Evolutionary conservation across 2,113 vertebrate species (phyloP), one percentile per base, ranked within the genome.

Genomic region (Chloropsis cyanopogon): DNA sequence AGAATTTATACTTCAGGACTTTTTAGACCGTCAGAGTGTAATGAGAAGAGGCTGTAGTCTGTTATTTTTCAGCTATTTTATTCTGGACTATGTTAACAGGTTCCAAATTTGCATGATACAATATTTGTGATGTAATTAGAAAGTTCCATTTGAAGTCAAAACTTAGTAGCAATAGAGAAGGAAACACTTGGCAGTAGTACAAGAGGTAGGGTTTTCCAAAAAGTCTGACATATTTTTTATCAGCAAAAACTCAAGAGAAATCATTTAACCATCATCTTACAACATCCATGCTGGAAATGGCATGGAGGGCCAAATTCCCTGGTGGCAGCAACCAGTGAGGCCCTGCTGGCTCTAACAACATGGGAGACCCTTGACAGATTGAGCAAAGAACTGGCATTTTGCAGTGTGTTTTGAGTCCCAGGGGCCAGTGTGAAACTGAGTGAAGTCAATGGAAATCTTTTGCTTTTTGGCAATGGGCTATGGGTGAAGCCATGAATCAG

Each of bases 121-220:
- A 93, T 95, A 94, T 97, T 96, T 97, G 71, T 91, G 94, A 95
- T 83, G 37, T 90, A 93, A 82, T 92, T 95, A 88, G 63, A 86
- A 97, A 93, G 95, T 97, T 96, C 82, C 68, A 90, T 52, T 94
- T 90, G 81, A 97, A 96, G 93, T 97, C 92, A 96, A 97, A 96
- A 95, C 94, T 91, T 96, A 91, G 90, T 95, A 97, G 95, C 95
- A 96, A 95, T 90, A 95, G 86, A 97, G 94, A 93, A 96, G 93
- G 87, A 97, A 82, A 87, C 71, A 72, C 41, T 95, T 97, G 96
- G 96, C 95, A 66, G 50, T 61, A 81, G 86, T 96, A 87, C 95
- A 86, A 96, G 90, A 71, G n/a, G 86, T 89, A 95, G 66, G 52
- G 31, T 79, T 97, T 96, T 92, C 82, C 73, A 96, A 87, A 91